phyloP scores from a whole-genome alignment of 2,888 invertebrate genomes.

The Lacanobia oleracea region DNA sequence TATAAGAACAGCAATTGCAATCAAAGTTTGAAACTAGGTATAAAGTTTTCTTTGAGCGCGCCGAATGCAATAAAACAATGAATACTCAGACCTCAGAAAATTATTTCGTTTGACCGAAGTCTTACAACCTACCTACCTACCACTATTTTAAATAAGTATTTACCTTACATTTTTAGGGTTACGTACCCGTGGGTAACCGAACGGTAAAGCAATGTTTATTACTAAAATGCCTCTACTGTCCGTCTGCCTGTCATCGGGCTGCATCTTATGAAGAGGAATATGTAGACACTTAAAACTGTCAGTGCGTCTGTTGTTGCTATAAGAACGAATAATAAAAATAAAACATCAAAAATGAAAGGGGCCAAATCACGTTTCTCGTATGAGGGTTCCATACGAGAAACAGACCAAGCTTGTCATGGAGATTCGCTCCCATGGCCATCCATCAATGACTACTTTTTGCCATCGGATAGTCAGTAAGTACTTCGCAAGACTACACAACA shows the following conservation, averaged over 20 bases:
- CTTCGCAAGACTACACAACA: too few relatives aligned
- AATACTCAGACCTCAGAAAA: slow-evolving; percentile 13
- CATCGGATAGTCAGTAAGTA: too few relatives aligned
- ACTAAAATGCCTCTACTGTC: background rate
- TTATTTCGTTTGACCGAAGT: slow-evolving; percentile 28
- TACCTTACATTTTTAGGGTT: background rate
- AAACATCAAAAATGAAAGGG: too few relatives aligned
- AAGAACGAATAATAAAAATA: too few relatives aligned
- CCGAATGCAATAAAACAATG: slow-evolving; percentile 14
- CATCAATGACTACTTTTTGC: too few relatives aligned
- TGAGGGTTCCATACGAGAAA: too few relatives aligned
- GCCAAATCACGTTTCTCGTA: too few relatives aligned
- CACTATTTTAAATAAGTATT: background rate
- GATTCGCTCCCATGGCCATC: too few relatives aligned
- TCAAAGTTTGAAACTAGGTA: slow-evolving; percentile 31
- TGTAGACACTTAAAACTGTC: background rate
- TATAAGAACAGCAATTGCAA: slow-evolving; percentile 2
- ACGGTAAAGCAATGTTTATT: background rate
- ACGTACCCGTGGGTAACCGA: background rate
- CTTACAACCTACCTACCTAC: slow-evolving; percentile 2
- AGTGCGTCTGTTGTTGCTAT: too few relatives aligned
- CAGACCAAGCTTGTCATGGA: too few relatives aligned
- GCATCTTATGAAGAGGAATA: background rate
- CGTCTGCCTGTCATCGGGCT: background rate
- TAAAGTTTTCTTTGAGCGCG: slow-evolving; percentile 24